Evolutionary conservation across 2,797 vertebrate species (phyloP).

Genomic region (Eulemur rubriventer): DNA sequence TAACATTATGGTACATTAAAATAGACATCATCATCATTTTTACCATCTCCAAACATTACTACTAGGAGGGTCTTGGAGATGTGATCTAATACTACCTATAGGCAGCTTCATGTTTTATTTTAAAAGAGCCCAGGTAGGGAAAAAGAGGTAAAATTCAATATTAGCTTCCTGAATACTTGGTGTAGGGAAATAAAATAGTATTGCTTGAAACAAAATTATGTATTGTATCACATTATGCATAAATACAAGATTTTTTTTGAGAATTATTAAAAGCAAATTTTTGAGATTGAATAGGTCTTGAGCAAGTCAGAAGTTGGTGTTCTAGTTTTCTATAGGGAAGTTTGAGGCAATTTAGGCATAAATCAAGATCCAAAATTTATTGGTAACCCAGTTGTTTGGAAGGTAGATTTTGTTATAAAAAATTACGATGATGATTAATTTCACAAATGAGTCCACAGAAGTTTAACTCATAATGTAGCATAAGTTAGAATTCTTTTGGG

Average conservation of each 20-base stretch:
- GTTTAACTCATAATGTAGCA: background rate
- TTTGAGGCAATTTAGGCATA: background rate
- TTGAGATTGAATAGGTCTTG: background rate
- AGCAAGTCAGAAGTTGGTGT: background rate
- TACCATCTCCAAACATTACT: background rate
- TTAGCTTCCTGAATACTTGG: background rate
- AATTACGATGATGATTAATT: background rate
- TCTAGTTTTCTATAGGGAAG: background rate
- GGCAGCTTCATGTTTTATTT: background rate
- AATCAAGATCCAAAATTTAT: background rate
- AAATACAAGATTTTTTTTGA: background rate
- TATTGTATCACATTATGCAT: background rate
- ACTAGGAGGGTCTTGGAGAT: background rate
- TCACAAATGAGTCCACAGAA: background rate
- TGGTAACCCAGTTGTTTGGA: background rate
- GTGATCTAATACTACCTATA: background rate
- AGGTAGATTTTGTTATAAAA: slow-evolving; percentile 32
- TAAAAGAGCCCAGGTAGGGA: background rate
- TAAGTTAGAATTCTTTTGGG: background rate
- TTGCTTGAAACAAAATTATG: background rate
- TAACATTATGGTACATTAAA: background rate
- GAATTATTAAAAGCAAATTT: background rate
- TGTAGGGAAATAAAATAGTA: background rate
- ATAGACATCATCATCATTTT: background rate
- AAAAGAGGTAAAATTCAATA: background rate